These are phyloP conservation scores for Harpagifer antarcticus DNA, from an alignment of 2,797 vertebrate genomes.

Conservation along the genomic window DNA sequence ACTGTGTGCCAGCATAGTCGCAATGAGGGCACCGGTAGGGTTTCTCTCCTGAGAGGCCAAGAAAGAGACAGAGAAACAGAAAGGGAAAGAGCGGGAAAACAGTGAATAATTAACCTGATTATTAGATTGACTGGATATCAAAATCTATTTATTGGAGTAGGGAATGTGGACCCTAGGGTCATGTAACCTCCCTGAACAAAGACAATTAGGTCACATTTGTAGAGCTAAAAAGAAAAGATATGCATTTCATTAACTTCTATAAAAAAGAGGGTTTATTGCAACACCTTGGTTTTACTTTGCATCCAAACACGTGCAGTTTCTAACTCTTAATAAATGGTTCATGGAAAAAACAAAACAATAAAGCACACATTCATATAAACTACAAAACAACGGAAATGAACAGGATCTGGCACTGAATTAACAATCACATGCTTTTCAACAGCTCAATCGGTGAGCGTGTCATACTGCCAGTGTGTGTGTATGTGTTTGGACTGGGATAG, in stretches of 20 bases:
- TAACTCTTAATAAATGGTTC: neutral
- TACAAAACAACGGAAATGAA: constrained; percentile 58
- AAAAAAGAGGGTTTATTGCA: constrained; percentile 50
- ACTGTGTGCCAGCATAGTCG: constrained; percentile 99
- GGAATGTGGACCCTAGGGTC: constrained; percentile 82
- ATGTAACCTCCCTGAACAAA: constrained; percentile 81
- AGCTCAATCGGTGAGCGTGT: too few species aligned
- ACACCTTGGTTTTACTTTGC: constrained; percentile 23
- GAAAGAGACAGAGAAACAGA: constrained; percentile 75
- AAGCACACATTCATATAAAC: constrained; percentile 27
- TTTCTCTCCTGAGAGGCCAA: constrained; percentile 92
- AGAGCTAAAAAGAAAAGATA: constrained; percentile 66
- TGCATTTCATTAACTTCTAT: constrained; percentile 70
- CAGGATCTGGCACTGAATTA: constrained; percentile 57
- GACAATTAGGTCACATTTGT: constrained; percentile 82
- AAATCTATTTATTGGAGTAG: constrained; percentile 82
- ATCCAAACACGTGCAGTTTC: constrained; percentile 38
- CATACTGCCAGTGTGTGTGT: constrained; percentile 13
- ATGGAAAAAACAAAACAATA: neutral
- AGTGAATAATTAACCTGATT: constrained; percentile 85
- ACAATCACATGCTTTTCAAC: constrained; percentile 50
- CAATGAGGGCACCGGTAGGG: constrained; percentile 99
- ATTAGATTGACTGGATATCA: constrained; percentile 82
- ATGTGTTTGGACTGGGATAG: constrained; percentile 35
- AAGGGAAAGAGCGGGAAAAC: constrained; percentile 67